Conservation (phyloP, 2,888 invertebrate species). For the Zele albiditarsus region DNA sequence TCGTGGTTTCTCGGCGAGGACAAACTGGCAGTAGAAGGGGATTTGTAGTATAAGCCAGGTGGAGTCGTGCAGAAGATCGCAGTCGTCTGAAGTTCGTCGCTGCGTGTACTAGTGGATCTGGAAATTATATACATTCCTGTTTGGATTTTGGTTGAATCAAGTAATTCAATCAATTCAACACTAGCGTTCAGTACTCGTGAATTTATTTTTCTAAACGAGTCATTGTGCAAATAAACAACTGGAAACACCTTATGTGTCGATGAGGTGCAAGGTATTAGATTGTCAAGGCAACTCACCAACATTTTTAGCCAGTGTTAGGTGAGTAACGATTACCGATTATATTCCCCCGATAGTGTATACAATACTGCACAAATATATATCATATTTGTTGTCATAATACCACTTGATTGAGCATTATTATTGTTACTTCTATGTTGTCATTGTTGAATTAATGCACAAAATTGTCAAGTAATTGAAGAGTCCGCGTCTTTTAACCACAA, state of each 20-base stretch:
- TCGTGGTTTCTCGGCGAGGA: slow-evolving; percentile 10
- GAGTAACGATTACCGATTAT: slow-evolving; percentile 54
- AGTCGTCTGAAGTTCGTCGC: slow-evolving; percentile 56
- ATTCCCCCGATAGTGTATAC: not conserved
- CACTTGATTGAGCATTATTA: too few relatives aligned
- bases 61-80: slow-evolving; percentile 52
- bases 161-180: slow-evolving; percentile 1
- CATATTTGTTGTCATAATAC: too few relatives aligned
- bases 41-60: slow-evolving; percentile 59
- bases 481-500: too few relatives aligned
- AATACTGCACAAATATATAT: too few relatives aligned
- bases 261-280: slow-evolving; percentile 71
- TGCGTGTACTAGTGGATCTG: slow-evolving; percentile 41
- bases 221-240: slow-evolving; percentile 41
- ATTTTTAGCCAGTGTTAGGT: slow-evolving; percentile 70
- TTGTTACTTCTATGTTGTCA: too few relatives aligned
- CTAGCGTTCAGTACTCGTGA: slow-evolving; percentile 36
- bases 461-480: too few relatives aligned
- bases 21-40: slow-evolving; percentile 49
- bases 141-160: not conserved
- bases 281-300: slow-evolving; percentile 71
- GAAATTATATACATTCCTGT: slow-evolving; percentile 23
- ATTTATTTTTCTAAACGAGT: slow-evolving; percentile 16
- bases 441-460: too few relatives aligned
- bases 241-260: slow-evolving; percentile 67